phyloP scores from a whole-genome alignment of 2,113 vertebrate genomes.

The Sinosuthora webbiana region DNA sequence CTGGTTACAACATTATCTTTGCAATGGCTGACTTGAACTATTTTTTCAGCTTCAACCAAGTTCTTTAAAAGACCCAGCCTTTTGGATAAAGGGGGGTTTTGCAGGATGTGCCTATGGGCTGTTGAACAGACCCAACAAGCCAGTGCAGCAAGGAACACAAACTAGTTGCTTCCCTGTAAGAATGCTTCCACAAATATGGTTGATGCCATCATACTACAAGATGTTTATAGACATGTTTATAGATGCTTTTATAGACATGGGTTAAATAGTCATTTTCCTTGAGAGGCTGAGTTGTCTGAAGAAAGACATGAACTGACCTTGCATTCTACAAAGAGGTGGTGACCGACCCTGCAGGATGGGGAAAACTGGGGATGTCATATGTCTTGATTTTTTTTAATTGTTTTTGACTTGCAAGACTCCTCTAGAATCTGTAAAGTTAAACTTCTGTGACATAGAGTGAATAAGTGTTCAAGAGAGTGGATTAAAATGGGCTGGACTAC shows the following conservation, averaged over 20 bases:
- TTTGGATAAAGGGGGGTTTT: background rate
- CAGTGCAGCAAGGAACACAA: rapidly evolving
- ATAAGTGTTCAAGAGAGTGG: background rate
- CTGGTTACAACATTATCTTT: background rate
- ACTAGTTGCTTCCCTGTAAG: background rate
- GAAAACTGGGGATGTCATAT: rapidly evolving
- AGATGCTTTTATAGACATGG: background rate
- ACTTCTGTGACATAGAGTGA: background rate
- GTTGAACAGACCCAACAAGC: background rate
- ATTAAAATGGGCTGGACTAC: background rate
- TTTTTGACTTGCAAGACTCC: background rate
- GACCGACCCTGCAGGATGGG: background rate
- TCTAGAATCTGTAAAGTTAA: background rate
- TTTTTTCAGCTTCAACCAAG: background rate
- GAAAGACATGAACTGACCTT: background rate
- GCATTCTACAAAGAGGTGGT: background rate
- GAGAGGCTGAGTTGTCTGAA: background rate
- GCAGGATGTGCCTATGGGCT: background rate
- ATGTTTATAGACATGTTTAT: background rate
- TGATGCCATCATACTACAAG: background rate
- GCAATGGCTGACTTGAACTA: background rate
- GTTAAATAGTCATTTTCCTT: background rate
- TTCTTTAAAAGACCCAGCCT: background rate
- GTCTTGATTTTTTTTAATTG: background rate
- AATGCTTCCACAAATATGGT: background rate